phyloP scores from a whole-genome alignment of 2,113 vertebrate species.

The Salvelinus fontinalis region DNA sequence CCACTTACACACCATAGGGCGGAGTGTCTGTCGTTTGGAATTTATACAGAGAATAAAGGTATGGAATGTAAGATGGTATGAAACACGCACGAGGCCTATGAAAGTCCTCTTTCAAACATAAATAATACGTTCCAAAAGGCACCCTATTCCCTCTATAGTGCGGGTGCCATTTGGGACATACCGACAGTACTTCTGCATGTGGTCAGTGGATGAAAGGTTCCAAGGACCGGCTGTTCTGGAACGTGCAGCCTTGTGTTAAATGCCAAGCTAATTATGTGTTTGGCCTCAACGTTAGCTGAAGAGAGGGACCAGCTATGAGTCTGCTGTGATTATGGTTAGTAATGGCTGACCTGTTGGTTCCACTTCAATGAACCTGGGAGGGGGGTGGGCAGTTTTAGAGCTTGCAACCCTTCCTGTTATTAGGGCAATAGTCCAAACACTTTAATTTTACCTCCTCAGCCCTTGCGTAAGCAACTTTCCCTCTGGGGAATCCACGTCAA shows the following conservation, averaged over 20 bases:
- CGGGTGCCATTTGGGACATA: too few relatives aligned
- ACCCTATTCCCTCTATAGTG: too few relatives aligned
- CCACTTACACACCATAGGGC: background rate
- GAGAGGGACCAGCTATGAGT: constrained; percentile 53
- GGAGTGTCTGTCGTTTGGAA: too few relatives aligned
- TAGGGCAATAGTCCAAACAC: background rate
- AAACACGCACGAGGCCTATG: too few relatives aligned
- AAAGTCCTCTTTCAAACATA: background rate
- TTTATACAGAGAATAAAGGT: too few relatives aligned
- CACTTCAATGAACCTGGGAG: constrained; percentile 47
- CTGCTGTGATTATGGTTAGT: constrained; percentile 74
- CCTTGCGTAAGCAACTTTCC: too few relatives aligned
- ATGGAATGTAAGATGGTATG: too few relatives aligned
- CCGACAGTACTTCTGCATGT: constrained; percentile 13
- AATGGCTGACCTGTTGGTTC: constrained; percentile 54
- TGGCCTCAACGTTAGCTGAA: constrained; percentile 46
- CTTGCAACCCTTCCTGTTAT: constrained; percentile 45
- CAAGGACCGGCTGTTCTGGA: constrained; percentile 31
- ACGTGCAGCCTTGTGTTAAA: constrained; percentile 37
- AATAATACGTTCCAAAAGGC: background rate
- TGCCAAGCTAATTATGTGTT: constrained; percentile 55
- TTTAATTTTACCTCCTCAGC: too few relatives aligned
- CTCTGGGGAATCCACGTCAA: too few relatives aligned
- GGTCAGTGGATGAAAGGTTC: constrained; percentile 21
- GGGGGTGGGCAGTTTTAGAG: constrained; percentile 21